Percentiles rank a stretch among this genome's conserved stretches.
phyloP scores from a whole-genome alignment of 2,888 invertebrate genomes.

The Halocaridina rubra region DNA sequence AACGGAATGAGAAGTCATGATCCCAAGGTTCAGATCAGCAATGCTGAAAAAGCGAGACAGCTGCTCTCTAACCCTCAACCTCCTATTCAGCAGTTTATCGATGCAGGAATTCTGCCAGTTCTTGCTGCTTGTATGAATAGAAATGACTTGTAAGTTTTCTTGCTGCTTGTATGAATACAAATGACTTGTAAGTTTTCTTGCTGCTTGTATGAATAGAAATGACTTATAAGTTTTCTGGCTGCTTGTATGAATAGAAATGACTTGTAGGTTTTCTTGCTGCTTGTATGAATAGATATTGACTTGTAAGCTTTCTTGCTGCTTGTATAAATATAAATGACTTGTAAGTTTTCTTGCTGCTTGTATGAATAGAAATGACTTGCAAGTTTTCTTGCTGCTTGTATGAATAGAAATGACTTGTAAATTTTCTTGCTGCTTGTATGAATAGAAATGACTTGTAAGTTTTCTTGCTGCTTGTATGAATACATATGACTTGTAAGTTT shows the following conservation, averaged over 20 bases:
- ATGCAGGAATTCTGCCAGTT: neutral
- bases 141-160: conserved; percentile 24
- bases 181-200: neutral
- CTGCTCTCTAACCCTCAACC: conserved; percentile 7
- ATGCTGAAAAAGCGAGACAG: neutral
- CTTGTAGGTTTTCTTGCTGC: neutral
- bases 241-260: neutral
- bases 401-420: too few relatives aligned
- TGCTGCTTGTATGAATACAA: neutral
- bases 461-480: too few relatives aligned
- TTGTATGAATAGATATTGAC: neutral
- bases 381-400: too few relatives aligned
- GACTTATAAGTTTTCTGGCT: conserved; percentile 17
- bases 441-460: too few relatives aligned
- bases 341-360: neutral
- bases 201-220: neutral
- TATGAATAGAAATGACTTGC: too few relatives aligned
- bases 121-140: conserved; percentile 31
- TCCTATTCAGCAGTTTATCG: conserved; percentile 21
- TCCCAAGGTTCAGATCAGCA: neutral
- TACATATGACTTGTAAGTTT: too few relatives aligned
- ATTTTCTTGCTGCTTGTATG: too few relatives aligned
- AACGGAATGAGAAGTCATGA: neutral
- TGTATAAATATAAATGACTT: neutral
- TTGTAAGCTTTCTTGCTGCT: neutral